Evolutionary conservation across 2,797 vertebrate genomes (phyloP).

Genomic region (Onychomys arenicola): DNA sequence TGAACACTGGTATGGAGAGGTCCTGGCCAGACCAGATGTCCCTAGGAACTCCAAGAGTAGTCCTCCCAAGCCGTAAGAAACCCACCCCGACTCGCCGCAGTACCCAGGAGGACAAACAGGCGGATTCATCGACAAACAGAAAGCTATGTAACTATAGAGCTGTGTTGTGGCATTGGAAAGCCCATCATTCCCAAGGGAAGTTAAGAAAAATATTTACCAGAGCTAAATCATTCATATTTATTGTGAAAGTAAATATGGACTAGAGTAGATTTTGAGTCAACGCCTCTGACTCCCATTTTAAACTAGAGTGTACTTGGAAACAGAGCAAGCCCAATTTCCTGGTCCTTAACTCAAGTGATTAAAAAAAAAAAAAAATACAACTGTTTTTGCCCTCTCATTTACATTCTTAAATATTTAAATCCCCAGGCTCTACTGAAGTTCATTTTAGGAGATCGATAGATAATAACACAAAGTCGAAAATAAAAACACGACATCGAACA

Average conservation of each 20-base stretch:
- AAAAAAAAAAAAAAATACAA: not conserved
- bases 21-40: slow-evolving; percentile 28
- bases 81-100: not conserved
- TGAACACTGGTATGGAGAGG: not conserved
- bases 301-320: not conserved
- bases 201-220: slow-evolving; percentile 37
- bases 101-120: not conserved
- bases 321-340: not conserved
- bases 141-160: not conserved
- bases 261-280: not conserved
- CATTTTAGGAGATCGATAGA: not conserved
- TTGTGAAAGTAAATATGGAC: slow-evolving; percentile 27
- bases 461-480: not conserved
- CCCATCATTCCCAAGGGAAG: not conserved
- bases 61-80: not conserved
- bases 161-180: not conserved
- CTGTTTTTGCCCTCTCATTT: not conserved
- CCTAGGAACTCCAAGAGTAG: not conserved
- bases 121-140: not conserved
- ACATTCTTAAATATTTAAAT: not conserved
- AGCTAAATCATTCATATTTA: not conserved
- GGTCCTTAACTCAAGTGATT: not conserved
- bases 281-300: not conserved
- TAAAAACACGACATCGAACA: not conserved
- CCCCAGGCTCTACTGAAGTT: not conserved